phyloP scores from a whole-genome alignment of 2,113 vertebrate genomes.

The Oreochromis tanganicae region DNA sequence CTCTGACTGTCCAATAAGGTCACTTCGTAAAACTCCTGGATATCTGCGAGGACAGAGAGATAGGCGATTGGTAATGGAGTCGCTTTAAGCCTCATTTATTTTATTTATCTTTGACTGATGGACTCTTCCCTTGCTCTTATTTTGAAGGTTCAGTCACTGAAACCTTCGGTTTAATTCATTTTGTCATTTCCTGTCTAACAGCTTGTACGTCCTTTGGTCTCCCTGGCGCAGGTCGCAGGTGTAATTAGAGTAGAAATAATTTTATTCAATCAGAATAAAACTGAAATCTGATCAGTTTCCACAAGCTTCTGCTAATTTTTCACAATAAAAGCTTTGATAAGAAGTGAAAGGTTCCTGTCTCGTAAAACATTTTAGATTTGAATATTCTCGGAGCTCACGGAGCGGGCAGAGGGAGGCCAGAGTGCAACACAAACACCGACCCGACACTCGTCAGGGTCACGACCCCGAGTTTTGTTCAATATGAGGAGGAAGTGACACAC shows the following conservation, averaged over 20 bases:
- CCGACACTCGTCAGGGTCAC: background rate
- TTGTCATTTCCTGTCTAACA: background rate
- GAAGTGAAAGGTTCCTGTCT: rapidly evolving
- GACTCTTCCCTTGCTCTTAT: rapidly evolving
- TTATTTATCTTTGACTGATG: rapidly evolving
- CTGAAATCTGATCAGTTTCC: background rate
- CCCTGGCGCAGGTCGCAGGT: background rate
- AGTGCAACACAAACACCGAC: rapidly evolving
- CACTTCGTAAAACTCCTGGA: conserved; percentile 99
- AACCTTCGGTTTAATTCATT: background rate
- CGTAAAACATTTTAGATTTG: background rate
- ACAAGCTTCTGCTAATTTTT: rapidly evolving
- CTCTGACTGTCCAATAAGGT: conserved; percentile 94
- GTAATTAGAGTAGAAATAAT: background rate
- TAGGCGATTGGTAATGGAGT: background rate
- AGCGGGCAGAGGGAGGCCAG: rapidly evolving
- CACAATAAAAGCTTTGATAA: background rate
- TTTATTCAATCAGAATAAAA: background rate
- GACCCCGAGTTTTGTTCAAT: rapidly evolving
- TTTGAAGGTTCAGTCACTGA: background rate
- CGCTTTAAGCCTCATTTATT: background rate
- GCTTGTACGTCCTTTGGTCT: rapidly evolving
- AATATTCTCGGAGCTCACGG: background rate
- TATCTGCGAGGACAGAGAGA: conserved; percentile 73
- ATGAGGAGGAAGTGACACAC: too few species aligned